A percentile compares a stretch with the other conserved stretches of the same genome.
phyloP scores from a whole-genome alignment of 1,140 invertebrate genomes.

The Charaxes varanes region DNA sequence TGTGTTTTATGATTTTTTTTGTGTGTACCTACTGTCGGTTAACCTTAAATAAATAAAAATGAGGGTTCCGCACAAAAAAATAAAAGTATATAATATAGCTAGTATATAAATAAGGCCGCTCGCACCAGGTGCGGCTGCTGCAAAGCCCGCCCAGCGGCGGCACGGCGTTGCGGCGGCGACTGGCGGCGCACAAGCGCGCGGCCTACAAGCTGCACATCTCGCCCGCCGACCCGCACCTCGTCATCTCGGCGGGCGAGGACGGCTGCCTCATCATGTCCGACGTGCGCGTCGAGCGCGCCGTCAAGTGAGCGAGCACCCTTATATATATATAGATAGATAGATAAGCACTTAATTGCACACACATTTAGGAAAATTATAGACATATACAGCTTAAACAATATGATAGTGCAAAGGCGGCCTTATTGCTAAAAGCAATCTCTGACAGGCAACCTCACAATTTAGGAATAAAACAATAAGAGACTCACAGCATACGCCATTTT shows the following conservation, averaged over 20 bases:
- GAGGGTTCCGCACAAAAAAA: too few relatives aligned
- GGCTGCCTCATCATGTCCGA: constrained; percentile 87
- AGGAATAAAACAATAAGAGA: too few relatives aligned
- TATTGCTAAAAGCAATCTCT: too few relatives aligned
- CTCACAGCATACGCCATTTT: too few relatives aligned
- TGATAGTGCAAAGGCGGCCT: too few relatives aligned
- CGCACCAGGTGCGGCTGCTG: constrained; percentile 60
- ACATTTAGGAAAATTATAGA: constrained; percentile 9
- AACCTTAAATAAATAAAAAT: too few relatives aligned
- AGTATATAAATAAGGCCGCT: not conserved
- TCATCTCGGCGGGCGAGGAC: constrained; percentile 94
- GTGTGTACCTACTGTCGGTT: too few relatives aligned
- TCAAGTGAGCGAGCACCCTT: constrained; percentile 31
- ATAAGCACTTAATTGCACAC: not conserved
- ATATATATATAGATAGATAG: too few relatives aligned
- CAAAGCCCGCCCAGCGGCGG: constrained; percentile 71
- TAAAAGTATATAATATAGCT: too few relatives aligned
- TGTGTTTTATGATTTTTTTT: too few relatives aligned
- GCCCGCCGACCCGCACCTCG: constrained; percentile 82
- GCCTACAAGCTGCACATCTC: constrained; percentile 87
- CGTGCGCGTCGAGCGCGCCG: constrained; percentile 77
- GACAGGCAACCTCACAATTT: too few relatives aligned
- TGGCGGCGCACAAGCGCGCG: constrained; percentile 82
- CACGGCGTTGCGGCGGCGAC: constrained; percentile 52
- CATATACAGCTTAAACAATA: too few relatives aligned